Base-by-base conservation (phyloP, 2,797 vertebrate genomes). In the Poecilia picta region DNA sequence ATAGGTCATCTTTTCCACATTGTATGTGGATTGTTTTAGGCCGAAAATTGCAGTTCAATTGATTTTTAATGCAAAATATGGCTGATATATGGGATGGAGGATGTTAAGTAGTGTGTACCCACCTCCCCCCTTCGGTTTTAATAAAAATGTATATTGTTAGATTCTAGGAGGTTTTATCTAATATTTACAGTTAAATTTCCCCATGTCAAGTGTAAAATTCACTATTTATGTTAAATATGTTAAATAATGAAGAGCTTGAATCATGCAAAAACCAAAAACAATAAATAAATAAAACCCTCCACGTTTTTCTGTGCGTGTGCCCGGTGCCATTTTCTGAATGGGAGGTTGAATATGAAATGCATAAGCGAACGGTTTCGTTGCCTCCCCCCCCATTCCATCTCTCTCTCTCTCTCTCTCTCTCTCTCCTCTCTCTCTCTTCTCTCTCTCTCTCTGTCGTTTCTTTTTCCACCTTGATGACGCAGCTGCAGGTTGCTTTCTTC, bases 391-490 rank as follows among this genome's bases (percentile, higher is more conserved):
- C 16, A 16, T 39, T 0, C 5, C 4, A 0, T 39, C 36, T 39
- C n/a, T 7, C 13, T 8, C 28, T 23, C 43, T 55, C n/a, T 7
- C 13, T 8, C 28, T 23, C 43, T 55, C n/a, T 7, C 13, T 8
- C 28, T 23, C 43, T 55, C n/a, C 33, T 33, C 33, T 33, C 33
- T 33, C 33, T 33, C 33, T 33, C 33, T 33, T 33, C 33, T 33
- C 33, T 33, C 33, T 18, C n/a, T 7, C 13, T 8, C 28, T 23
- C 43, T 55, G 13, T 15, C 31, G 8, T 62, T 62, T 55, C 33
- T 62, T 64, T 70, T 43, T 43, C 23, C 39, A 20, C 66, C 41
- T 66, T 20, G 78, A 33, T 91, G 92, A 93, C 91, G 91, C 80
- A 81, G 28, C 45, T 70, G 76, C 83, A 82, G 75, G 79, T 85